phyloP scores from a whole-genome alignment of 2,888 invertebrate species.

The Euphydryas editha region DNA sequence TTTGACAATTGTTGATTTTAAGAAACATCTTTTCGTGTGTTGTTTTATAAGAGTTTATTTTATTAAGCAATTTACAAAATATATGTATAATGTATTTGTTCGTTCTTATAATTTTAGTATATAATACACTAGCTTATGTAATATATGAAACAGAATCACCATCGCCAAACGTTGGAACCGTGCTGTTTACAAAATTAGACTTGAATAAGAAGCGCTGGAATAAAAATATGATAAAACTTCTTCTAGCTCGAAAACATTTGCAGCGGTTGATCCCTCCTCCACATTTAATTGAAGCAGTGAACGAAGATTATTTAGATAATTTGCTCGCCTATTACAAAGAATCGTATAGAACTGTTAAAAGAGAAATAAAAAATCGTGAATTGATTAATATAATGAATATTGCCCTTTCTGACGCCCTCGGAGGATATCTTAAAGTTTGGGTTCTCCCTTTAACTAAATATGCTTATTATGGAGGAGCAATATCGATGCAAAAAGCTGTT shows the following conservation, averaged over 20 bases:
- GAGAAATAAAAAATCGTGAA: slow-evolving; percentile 49
- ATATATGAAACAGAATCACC: slow-evolving; percentile 33
- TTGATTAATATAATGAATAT: slow-evolving; percentile 55
- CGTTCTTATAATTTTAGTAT: slow-evolving; percentile 30
- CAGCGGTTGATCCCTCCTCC: slow-evolving; percentile 62
- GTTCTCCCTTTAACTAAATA: slow-evolving; percentile 84
- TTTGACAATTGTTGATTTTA: slow-evolving; percentile 8
- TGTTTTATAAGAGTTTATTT: slow-evolving; percentile 64
- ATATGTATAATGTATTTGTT: slow-evolving; percentile 27
- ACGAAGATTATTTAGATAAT: slow-evolving; percentile 54
- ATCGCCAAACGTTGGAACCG: slow-evolving; percentile 65
- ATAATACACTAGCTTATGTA: slow-evolving; percentile 37
- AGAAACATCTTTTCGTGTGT: slow-evolving; percentile 5
- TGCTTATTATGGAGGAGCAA: slow-evolving; percentile 85
- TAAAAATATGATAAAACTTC: slow-evolving; percentile 51
- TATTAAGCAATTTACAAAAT: slow-evolving; percentile 51
- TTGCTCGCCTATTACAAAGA: slow-evolving; percentile 60
- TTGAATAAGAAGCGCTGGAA: slow-evolving; percentile 56
- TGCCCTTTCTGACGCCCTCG: slow-evolving; percentile 79
- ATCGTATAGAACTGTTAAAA: slow-evolving; percentile 55
- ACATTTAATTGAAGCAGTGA: slow-evolving; percentile 49
- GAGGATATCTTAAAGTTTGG: slow-evolving; percentile 85
- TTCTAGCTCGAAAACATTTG: slow-evolving; percentile 61
- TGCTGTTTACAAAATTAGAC: slow-evolving; percentile 59
- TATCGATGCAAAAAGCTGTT: slow-evolving; percentile 80